phyloP scores from a whole-genome alignment of 2,797 vertebrate genomes.

The Enteromius viviparus region DNA sequence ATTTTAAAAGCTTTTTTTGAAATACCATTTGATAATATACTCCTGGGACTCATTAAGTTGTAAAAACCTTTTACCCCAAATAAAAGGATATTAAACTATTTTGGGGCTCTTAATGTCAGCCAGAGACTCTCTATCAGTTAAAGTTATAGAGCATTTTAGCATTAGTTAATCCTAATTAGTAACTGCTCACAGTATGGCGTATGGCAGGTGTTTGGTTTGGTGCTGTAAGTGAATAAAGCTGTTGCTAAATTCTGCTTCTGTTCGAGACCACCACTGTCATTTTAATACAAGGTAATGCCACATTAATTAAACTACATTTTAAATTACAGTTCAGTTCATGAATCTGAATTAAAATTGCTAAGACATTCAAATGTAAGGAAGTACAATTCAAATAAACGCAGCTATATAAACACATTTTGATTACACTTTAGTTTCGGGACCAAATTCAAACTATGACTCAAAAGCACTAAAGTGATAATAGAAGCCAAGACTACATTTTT shows the following conservation, averaged over 20 bases:
- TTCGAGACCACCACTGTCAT: background rate
- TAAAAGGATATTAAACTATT: conserved; percentile 6
- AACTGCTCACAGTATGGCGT: conserved; percentile 16
- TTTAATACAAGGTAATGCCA: background rate
- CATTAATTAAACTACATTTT: background rate
- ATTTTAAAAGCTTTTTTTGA: background rate
- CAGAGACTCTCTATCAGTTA: background rate
- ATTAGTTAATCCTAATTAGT: conserved; percentile 32
- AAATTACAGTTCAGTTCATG: background rate
- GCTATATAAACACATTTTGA: too few species aligned
- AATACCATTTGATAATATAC: background rate
- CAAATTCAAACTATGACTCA: background rate
- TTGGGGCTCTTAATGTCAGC: background rate
- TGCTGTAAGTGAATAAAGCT: background rate
- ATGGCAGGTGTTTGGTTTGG: too few species aligned
- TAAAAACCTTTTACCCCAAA: background rate
- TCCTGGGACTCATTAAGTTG: background rate
- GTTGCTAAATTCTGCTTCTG: background rate
- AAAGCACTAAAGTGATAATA: too few species aligned
- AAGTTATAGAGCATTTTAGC: conserved; percentile 5
- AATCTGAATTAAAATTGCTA: background rate
- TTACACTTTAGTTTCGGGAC: too few species aligned
- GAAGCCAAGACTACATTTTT: too few species aligned
- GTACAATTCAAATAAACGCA: too few species aligned
- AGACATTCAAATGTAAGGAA: background rate